A percentile compares a stretch with the other conserved stretches of the same genome.
These are phyloP conservation scores for Cottus gobio DNA, from an alignment of 2,113 vertebrate genomes.

Conservation along the genomic window DNA sequence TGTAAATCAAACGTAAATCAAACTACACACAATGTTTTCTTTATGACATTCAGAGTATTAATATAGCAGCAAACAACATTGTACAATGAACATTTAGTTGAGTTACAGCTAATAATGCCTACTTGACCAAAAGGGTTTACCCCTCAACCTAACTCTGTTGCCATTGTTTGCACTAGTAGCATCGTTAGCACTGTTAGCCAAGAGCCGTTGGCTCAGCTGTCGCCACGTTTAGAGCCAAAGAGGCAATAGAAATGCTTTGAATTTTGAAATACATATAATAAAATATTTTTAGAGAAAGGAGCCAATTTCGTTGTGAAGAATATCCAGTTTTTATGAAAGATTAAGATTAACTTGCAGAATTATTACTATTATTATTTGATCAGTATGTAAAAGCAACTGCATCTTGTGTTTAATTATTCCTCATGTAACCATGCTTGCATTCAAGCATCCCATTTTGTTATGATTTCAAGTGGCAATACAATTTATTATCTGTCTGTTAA, in stretches of 20 bases:
- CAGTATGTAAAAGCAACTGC: slow-evolving; percentile 4
- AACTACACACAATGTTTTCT: background rate
- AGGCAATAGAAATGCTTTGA: background rate
- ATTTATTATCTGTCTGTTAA: background rate
- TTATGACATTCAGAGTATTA: background rate
- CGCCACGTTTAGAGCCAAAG: background rate
- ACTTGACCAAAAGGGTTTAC: background rate
- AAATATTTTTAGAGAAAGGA: background rate
- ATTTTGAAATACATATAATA: background rate
- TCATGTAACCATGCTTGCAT: background rate
- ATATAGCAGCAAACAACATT: background rate
- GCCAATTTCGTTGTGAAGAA: background rate
- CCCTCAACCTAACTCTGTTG: background rate
- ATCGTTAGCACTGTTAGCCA: background rate
- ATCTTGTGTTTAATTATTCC: background rate
- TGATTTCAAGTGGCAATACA: slow-evolving; percentile 5
- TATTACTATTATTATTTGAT: background rate
- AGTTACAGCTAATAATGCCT: background rate
- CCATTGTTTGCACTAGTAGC: background rate
- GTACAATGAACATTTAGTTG: background rate
- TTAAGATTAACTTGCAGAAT: background rate
- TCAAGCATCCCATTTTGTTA: background rate
- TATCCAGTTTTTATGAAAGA: background rate
- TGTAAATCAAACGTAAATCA: slow-evolving; percentile 8
- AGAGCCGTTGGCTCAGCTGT: background rate